phyloP scores from a whole-genome alignment of 2,797 vertebrate species.

The Threskiornis aethiopicus region DNA sequence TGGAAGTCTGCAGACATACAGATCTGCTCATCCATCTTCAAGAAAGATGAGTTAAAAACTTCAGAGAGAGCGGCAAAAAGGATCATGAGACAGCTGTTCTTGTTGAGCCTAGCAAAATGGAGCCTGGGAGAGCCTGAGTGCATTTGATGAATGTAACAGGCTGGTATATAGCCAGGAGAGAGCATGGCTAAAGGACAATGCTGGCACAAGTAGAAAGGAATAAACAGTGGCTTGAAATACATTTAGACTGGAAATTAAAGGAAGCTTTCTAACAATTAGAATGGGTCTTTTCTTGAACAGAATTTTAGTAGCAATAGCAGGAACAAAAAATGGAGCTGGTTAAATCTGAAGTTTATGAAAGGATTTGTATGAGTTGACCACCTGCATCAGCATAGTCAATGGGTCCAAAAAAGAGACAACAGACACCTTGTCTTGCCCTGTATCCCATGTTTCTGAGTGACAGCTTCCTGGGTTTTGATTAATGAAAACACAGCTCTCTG shows the following conservation, averaged over 20 bases:
- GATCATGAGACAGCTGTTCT: neutral
- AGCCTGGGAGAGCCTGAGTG: neutral
- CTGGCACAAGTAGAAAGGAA: slow-evolving; percentile 52
- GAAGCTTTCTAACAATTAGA: slow-evolving; percentile 28
- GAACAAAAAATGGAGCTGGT: neutral
- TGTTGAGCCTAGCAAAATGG: neutral
- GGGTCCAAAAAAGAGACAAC: neutral
- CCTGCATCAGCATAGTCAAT: neutral
- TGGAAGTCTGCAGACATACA: neutral
- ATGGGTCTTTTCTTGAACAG: slow-evolving; percentile 27
- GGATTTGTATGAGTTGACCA: neutral
- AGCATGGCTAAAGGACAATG: slow-evolving; percentile 30
- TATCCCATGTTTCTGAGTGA: neutral
- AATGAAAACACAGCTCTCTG: neutral
- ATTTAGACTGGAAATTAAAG: slow-evolving; percentile 36
- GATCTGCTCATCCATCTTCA: neutral
- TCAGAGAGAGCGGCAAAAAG: neutral
- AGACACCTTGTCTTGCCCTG: neutral
- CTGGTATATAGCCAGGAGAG: slow-evolving; percentile 31
- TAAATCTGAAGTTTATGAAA: slow-evolving; percentile 6
- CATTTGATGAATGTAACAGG: neutral
- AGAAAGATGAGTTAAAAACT: neutral
- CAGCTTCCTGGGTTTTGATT: slow-evolving; percentile 18
- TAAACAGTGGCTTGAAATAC: neutral
- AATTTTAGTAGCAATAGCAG: neutral